Base-by-base conservation (phyloP, 2,797 vertebrate genomes). In the Argyrosomus regius region DNA sequence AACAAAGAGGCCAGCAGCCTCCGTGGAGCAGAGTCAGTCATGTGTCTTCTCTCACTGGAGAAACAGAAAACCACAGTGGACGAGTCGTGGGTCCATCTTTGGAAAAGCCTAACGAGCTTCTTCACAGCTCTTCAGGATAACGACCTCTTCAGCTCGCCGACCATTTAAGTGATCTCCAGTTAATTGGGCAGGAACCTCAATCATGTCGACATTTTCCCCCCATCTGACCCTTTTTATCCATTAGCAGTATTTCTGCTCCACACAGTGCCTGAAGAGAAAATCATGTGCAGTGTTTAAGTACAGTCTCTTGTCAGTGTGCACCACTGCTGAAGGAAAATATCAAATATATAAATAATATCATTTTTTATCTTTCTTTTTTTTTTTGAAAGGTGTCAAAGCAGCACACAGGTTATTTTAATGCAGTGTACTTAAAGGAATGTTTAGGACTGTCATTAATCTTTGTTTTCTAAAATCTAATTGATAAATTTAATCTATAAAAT, bases 171-270 rank as follows among this genome's bases (percentile, higher is more conserved):
- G 83, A 92, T 94, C 91, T 92, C 66, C 87, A 89, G 83, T 88
- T 94, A 94, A 94, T 93, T 92, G 84, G 87, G 62, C 78, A 82
- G 80, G 80, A 93, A 88, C 86, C 91, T 92, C 86, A 88, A 86
- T 90, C 87, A 88, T 83, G 82, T 84, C 73, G 0, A 53, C 67
- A 26, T 31, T 64, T 64, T 16, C 39, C 68, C 62, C 62, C 72
- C 18, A n/a, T 77, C 77, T 83, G 86, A 88, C 85, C 83, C 72
- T 68, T 79, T 77, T 84, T 56, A 83, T 78, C 85, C 84, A 90
- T 91, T 87, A 89, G 66, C 67, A 56, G 41, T 64, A 31, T 82
- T 83, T 86, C 75, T 75, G 6, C 35, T 82, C 65, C 54, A 24
- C 57, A 59, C 75, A 46, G 48, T 12, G 46, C 67, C 63, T 75